Evolutionary conservation across 2,113 vertebrate genomes (phyloP).

Genomic region (Casuarius casuarius): DNA sequence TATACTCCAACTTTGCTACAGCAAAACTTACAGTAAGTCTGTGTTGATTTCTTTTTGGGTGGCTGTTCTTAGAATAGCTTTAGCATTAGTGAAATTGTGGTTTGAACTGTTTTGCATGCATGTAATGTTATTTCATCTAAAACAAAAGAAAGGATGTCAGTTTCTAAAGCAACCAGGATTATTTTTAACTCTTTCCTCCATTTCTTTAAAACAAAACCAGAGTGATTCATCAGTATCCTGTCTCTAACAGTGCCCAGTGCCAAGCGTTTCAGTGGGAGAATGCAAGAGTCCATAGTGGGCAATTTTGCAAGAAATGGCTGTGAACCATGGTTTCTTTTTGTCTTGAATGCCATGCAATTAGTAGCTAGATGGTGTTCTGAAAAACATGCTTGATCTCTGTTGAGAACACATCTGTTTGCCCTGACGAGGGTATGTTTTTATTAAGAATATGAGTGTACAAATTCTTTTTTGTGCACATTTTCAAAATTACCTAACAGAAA

Average conservation of each 20-base stretch:
- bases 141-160: slow-evolving; percentile 57
- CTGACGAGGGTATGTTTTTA: not conserved
- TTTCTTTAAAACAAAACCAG: not conserved
- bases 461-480: not conserved
- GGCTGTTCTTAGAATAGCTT: slow-evolving; percentile 56
- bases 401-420: not conserved
- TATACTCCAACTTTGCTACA: not conserved
- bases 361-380: not conserved
- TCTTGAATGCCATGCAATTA: not conserved
- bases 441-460: not conserved
- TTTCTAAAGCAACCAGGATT: slow-evolving; percentile 51
- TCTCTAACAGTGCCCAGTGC: not conserved
- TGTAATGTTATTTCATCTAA: slow-evolving; percentile 39
- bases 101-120: slow-evolving; percentile 31
- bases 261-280: not conserved
- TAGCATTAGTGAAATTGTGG: slow-evolving; percentile 56
- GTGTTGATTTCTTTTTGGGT: slow-evolving; percentile 21
- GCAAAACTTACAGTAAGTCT: slow-evolving; percentile 23
- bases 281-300: not conserved
- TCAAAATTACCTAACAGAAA: not conserved
- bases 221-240: not conserved
- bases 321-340: not conserved
- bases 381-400: not conserved
- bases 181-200: slow-evolving; percentile 58
- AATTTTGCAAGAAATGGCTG: not conserved